Conservation (phyloP, 2,113 vertebrate species). For the Propithecus coquereli region DNA sequence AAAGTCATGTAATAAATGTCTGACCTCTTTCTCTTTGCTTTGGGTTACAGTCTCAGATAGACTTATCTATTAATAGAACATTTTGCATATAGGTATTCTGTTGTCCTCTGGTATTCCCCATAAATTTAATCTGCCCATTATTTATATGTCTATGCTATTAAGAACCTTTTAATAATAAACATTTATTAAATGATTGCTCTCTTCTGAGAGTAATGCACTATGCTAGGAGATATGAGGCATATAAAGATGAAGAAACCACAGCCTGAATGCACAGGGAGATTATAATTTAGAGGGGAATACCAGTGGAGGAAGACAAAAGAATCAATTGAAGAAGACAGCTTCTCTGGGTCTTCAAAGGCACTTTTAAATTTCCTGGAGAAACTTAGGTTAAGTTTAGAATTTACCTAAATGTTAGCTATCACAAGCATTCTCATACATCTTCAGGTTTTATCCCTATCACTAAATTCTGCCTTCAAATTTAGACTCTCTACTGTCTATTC, state of each 20-base stretch:
- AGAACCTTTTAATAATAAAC: constrained; percentile 39
- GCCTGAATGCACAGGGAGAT: neutral
- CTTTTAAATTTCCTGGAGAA: neutral
- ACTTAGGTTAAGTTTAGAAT: neutral
- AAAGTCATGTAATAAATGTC: neutral
- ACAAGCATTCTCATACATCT: neutral
- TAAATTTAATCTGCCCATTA: constrained; percentile 3
- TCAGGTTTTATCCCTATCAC: neutral
- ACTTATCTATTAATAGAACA: neutral
- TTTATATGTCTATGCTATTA: neutral
- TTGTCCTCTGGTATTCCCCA: neutral
- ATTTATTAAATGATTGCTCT: neutral
- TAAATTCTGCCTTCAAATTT: neutral
- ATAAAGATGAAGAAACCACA: neutral
- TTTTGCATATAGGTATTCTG: neutral
- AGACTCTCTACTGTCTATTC: neutral
- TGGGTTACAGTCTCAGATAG: neutral
- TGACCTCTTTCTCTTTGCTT: constrained; percentile 3
- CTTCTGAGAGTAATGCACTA: neutral
- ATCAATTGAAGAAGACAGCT: neutral
- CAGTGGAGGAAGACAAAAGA: neutral
- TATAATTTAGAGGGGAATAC: neutral
- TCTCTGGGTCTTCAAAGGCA: neutral
- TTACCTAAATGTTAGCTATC: neutral
- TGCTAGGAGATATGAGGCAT: neutral